These are phyloP conservation scores for Trachelipus rathkii DNA, from an alignment of 1,140 invertebrate genomes.

Conservation along the genomic window DNA sequence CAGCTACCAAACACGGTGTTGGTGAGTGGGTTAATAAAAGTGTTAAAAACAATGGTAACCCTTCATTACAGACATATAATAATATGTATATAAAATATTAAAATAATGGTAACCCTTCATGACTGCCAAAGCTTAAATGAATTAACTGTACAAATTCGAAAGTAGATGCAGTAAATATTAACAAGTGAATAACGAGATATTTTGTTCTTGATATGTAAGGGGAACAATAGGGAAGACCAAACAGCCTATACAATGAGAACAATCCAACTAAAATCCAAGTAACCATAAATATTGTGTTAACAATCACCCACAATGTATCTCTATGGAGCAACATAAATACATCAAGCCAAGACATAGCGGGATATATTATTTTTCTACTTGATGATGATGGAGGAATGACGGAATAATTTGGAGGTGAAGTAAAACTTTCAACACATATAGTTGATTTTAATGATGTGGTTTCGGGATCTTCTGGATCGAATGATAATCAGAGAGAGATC, in stretches of 20 bases:
- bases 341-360: background rate
- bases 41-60: background rate
- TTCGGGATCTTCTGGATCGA: too few species aligned
- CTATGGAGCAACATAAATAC: background rate
- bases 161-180: background rate
- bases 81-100: too few species aligned
- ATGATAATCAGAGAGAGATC: too few species aligned
- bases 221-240: background rate
- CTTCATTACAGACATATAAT: background rate
- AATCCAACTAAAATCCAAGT: background rate
- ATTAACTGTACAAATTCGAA: constrained; percentile 1
- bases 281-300: constrained; percentile 2
- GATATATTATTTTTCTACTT: too few species aligned
- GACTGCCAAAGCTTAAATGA: background rate
- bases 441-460: too few species aligned
- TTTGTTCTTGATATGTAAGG: background rate
- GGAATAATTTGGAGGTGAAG: too few species aligned
- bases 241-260: background rate
- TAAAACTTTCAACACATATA: too few species aligned
- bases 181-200: background rate
- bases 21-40: background rate
- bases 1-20: background rate
- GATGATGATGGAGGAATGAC: too few species aligned
- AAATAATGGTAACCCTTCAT: background rate
- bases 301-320: background rate